These are phyloP conservation scores for Hypena proboscidalis DNA, from an alignment of 2,888 invertebrate species.

Conservation along the genomic window DNA sequence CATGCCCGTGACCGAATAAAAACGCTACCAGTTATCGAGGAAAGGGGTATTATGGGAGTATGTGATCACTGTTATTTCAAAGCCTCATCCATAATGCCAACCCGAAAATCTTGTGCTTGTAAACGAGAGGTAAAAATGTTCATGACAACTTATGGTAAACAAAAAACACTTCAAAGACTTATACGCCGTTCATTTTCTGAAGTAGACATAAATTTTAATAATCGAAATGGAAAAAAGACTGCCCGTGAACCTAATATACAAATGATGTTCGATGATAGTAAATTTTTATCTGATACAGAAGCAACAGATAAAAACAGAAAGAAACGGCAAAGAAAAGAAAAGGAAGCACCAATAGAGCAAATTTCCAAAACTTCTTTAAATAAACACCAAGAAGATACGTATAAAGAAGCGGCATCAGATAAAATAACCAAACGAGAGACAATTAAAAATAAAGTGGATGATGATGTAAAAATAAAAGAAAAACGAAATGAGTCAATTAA, in stretches of 20 bases:
- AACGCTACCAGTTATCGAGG: conserved; percentile 46
- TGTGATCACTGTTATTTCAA: conserved; percentile 60
- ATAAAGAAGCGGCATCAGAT: no score
- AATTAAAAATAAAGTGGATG: no score
- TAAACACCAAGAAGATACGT: no score
- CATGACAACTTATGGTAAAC: conserved; percentile 46
- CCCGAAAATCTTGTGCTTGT: conserved; percentile 59
- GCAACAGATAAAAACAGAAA: no score
- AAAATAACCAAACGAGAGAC: no score
- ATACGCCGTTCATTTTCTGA: conserved; percentile 34
- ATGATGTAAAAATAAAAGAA: no score
- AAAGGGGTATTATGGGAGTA: conserved; percentile 51
- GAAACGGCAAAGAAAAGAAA: conserved; percentile 12
- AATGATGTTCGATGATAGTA: no score
- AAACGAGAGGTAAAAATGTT: conserved; percentile 55
- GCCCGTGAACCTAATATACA: no score
- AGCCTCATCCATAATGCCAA: conserved; percentile 24
- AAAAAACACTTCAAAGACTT: conserved; percentile 44
- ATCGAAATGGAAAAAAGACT: conserved; percentile 13
- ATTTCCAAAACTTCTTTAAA: no score
- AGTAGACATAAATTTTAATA: conserved; percentile 18
- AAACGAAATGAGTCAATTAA: no score
- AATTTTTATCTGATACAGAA: no score
- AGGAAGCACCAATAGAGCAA: no score
- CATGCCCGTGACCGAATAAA: conserved; percentile 50